A percentile compares a stretch with the other conserved stretches of the same genome.
Evolutionary conservation across 2,888 invertebrate species (phyloP).

Genomic region (Chironomus tentans): DNA sequence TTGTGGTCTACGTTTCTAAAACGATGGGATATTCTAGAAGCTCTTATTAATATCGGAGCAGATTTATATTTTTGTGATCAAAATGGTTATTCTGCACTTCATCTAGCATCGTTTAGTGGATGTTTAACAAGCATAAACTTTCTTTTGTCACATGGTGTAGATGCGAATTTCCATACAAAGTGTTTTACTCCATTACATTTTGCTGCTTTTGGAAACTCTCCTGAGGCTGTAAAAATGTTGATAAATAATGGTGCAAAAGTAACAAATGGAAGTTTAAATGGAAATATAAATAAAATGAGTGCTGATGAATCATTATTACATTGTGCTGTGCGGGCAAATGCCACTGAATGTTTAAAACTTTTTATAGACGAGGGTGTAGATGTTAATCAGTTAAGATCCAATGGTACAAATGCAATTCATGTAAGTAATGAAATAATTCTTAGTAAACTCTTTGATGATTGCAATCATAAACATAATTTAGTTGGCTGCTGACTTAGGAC

Average conservation of each 20-base stretch:
- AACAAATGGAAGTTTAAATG: constrained; percentile 46
- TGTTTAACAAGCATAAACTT: constrained; percentile 60
- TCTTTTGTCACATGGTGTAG: constrained; percentile 57
- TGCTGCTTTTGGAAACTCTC: constrained; percentile 80
- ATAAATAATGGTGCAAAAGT: constrained; percentile 62
- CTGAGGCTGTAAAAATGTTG: constrained; percentile 68
- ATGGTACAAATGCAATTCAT: constrained; percentile 71
- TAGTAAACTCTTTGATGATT: not conserved
- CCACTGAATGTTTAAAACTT: constrained; percentile 66
- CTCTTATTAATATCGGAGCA: constrained; percentile 57
- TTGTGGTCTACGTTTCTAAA: constrained; percentile 68
- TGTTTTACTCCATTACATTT: constrained; percentile 78
- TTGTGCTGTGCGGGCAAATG: constrained; percentile 76
- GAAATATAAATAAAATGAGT: constrained; percentile 35
- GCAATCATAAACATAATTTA: not conserved
- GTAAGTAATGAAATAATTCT: not conserved
- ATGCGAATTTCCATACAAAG: constrained; percentile 59
- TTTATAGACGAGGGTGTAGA: constrained; percentile 67
- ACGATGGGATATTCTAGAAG: constrained; percentile 55
- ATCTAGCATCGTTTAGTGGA: constrained; percentile 71
- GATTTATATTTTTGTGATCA: constrained; percentile 62
- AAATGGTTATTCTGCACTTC: constrained; percentile 64
- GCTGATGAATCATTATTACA: constrained; percentile 72
- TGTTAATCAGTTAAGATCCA: constrained; percentile 63
- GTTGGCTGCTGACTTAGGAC: constrained; percentile 69